phyloP scores from a whole-genome alignment of 2,113 vertebrate species.

The Microtus ochrogaster region DNA sequence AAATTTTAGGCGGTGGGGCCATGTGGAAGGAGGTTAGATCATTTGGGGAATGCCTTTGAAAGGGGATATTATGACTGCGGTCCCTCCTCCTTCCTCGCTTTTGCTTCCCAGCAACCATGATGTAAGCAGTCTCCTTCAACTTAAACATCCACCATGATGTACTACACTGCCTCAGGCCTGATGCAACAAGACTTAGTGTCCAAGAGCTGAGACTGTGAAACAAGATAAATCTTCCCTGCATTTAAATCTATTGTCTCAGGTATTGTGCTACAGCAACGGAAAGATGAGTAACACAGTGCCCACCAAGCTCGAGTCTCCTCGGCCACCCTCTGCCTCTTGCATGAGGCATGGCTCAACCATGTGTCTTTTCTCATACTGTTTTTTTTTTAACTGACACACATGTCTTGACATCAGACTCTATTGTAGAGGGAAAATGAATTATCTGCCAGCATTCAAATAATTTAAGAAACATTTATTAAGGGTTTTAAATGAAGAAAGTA shows the following conservation, averaged over 20 bases:
- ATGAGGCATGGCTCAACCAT: neutral
- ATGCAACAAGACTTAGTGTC: neutral
- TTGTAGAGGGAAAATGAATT: neutral
- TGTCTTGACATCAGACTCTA: neutral
- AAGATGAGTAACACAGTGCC: neutral
- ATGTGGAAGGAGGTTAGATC: neutral
- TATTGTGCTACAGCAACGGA: neutral
- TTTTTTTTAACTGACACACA: neutral
- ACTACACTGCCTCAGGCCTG: neutral
- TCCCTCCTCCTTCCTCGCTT: neutral
- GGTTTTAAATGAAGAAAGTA: neutral
- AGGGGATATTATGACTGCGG: too few species aligned
- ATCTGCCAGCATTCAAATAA: neutral
- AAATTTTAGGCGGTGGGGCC: neutral
- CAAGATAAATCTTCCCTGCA: neutral
- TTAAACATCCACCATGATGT: neutral
- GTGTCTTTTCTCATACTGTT: neutral
- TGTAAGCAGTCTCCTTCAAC: neutral
- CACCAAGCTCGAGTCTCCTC: neutral
- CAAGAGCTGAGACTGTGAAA: neutral
- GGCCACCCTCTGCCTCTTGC: neutral
- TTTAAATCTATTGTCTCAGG: neutral
- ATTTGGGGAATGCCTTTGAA: too few species aligned
- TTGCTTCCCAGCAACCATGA: neutral
- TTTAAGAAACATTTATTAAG: conserved; percentile 3